Evolutionary conservation across 2,797 vertebrate species (phyloP).

Genomic region (Limnodromus scolopaceus): DNA sequence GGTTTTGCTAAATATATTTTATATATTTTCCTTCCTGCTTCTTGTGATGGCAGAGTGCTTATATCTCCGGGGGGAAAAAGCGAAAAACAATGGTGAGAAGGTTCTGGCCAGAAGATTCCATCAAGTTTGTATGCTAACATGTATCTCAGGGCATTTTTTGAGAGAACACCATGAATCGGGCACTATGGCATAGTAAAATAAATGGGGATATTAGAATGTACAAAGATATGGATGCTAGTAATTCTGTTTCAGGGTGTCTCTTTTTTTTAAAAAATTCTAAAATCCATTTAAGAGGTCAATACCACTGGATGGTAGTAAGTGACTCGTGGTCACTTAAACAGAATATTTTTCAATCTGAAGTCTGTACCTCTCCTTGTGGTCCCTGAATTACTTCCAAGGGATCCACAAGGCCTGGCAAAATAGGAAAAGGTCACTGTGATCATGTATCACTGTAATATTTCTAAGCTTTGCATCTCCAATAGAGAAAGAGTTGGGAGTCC

Average conservation of each 20-base stretch:
- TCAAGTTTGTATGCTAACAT: background rate
- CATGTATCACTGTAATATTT: background rate
- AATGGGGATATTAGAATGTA: background rate
- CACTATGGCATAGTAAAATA: background rate
- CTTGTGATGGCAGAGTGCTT: slow-evolving; percentile 65
- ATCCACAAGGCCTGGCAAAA: background rate
- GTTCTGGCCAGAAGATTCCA: background rate
- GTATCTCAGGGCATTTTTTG: background rate
- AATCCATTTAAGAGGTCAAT: background rate
- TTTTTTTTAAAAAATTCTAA: background rate
- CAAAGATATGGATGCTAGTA: background rate
- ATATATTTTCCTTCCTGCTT: slow-evolving; percentile 66
- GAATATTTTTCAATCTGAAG: background rate
- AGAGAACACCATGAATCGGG: background rate
- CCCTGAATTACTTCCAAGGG: background rate
- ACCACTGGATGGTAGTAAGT: background rate
- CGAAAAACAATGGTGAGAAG: background rate
- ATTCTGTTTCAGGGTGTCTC: background rate
- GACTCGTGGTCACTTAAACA: background rate
- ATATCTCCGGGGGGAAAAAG: background rate
- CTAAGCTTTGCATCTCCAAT: background rate
- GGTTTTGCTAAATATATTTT: slow-evolving; percentile 70
- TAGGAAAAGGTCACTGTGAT: background rate
- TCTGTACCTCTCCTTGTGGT: background rate
- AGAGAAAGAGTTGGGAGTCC: background rate